These are phyloP conservation scores for Eptesicus fuscus DNA, from an alignment of 2,113 vertebrate genomes.

Conservation along the genomic window DNA sequence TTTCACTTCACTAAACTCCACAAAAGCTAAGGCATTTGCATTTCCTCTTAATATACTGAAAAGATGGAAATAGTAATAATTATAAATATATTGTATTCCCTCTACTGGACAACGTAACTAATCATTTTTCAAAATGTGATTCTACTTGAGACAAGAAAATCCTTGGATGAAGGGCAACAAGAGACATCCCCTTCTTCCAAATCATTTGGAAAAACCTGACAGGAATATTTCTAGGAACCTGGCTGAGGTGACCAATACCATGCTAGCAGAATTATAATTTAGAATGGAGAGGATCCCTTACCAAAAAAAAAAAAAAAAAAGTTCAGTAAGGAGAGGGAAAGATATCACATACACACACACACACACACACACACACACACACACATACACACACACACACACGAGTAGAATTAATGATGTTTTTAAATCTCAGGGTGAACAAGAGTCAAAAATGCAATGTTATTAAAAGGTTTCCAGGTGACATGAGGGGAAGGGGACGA, in stretches of 20 bases:
- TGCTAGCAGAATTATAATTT: not conserved
- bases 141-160: not conserved
- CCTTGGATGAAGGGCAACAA: not conserved
- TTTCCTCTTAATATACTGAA: slow-evolving; percentile 3
- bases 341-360: not conserved
- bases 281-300: not conserved
- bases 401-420: not conserved
- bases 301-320: too few relatives aligned
- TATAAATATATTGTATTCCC: not conserved
- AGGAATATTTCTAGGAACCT: not conserved
- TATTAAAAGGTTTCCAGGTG: not conserved
- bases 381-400: not conserved
- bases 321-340: not conserved
- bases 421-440: not conserved
- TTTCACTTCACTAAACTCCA: not conserved
- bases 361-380: not conserved
- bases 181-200: not conserved
- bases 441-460: not conserved
- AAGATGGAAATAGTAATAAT: not conserved
- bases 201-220: not conserved
- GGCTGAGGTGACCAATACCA: not conserved
- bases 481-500: not conserved
- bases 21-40: not conserved
- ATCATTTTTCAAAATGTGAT: not conserved
- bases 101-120: not conserved